Base-by-base conservation (phyloP, 1,140 invertebrate genomes). In the Papilio polytes region DNA sequence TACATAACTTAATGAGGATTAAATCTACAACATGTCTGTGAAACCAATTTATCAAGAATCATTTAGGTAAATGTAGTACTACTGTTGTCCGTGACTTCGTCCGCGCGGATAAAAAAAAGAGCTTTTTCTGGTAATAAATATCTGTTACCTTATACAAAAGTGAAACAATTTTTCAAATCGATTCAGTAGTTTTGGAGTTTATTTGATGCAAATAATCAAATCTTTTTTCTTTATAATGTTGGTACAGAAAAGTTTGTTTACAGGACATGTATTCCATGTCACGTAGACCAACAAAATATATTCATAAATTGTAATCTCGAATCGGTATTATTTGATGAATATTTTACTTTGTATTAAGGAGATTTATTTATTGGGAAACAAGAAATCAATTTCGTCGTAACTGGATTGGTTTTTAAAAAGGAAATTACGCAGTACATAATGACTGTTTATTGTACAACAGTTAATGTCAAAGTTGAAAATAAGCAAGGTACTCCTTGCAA, bases 401-500 rank as follows among this genome's bases (percentile, higher is more conserved):
- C 26, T 63, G 59, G 22, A 63, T 63, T 63, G 59, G 10, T 26
- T 63, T 63, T 63, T 63, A 63, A 63, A 26, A 63, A 63, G 59
- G 20, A 70, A 70, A 31, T 31, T 70, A 70, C 12, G 63, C 63
- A 31, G 26, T 31, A 31, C 22, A 12, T 70, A 70, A 70, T 70
- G 15, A 36, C 26, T 31, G 63, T 70, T 36, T 20, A 7, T 70
- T 70, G 63, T 18, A 13, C 13, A 70, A 70, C 10, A 70, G 4
- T 31, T 63, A 26, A 70, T 70, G 63, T 70, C 63, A 70, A 13
- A 70, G 22, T 70, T 31, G 63, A 70, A 70, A 70, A 70, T 31
- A 13, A 36, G 3, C 36, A 70, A 70, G 63, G 63, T 70, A 26
- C 36, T 36, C 63, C 22, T 70, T 70, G 12, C 3, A 36, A 20